phyloP scores from a whole-genome alignment of 2,113 vertebrate species.

The Carassius auratus region DNA sequence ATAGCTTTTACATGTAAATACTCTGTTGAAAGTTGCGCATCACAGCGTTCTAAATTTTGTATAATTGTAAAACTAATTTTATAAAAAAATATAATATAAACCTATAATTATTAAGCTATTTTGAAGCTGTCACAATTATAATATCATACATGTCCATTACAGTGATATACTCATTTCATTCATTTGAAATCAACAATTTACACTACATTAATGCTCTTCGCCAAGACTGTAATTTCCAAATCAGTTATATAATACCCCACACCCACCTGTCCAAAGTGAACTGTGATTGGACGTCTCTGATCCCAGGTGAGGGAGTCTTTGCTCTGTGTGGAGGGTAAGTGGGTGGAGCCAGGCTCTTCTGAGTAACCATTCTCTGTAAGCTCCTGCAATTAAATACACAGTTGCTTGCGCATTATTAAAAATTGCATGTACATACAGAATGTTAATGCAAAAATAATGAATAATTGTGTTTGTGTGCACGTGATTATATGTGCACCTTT shows the following conservation, averaged over 20 bases:
- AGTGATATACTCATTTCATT: not conserved
- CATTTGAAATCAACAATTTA: not conserved
- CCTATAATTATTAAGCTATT: not conserved
- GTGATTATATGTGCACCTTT: slow-evolving; percentile 71
- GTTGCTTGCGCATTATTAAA: not conserved
- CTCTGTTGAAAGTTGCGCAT: not conserved
- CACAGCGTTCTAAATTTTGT: not conserved
- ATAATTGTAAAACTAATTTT: no score
- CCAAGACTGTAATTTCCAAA: not conserved
- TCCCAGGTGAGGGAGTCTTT: slow-evolving; percentile 80
- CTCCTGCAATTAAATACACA: slow-evolving; percentile 77
- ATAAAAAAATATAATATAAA: no score
- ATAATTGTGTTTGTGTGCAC: not conserved
- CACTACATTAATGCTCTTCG: not conserved
- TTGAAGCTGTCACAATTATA: not conserved
- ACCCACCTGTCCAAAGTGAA: slow-evolving; percentile 93
- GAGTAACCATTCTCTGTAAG: slow-evolving; percentile 88
- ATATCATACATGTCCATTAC: not conserved
- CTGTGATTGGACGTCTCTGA: slow-evolving; percentile 86
- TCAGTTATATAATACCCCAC: not conserved
- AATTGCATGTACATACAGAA: not conserved
- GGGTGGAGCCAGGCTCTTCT: slow-evolving; percentile 71
- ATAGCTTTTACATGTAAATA: no score
- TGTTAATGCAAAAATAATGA: not conserved
- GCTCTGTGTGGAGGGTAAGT: slow-evolving; percentile 66